Percentiles rank a stretch among this genome's conserved stretches.
These are phyloP conservation scores for Catocala sponsa DNA, from an alignment of 2,888 invertebrate genomes.

Conservation along the genomic window DNA sequence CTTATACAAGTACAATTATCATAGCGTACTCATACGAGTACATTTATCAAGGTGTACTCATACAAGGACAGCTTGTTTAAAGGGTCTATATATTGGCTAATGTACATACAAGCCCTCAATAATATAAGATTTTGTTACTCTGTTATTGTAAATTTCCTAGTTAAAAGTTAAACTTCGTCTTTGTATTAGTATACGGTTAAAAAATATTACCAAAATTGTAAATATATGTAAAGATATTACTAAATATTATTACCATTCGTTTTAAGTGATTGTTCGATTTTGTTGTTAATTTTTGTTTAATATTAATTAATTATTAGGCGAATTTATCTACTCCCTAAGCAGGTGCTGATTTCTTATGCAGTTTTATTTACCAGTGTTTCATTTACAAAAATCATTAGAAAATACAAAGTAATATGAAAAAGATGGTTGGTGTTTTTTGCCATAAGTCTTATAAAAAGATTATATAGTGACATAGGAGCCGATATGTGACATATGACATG, in stretches of 20 bases:
- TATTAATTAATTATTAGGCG: conserved; percentile 65
- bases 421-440: background rate
- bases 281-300: conserved; percentile 85
- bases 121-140: conserved; percentile 73
- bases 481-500: too few species aligned
- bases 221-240: conserved; percentile 87
- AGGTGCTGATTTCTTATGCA: conserved; percentile 46
- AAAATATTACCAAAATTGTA: conserved; percentile 85
- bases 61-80: conserved; percentile 18
- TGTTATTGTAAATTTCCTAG: conserved; percentile 81
- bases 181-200: conserved; percentile 85
- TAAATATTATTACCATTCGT: conserved; percentile 87
- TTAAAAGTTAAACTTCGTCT: conserved; percentile 76
- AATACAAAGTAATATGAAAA: background rate
- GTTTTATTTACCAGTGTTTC: conserved; percentile 48
- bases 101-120: conserved; percentile 74
- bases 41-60: conserved; percentile 8
- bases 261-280: conserved; percentile 86
- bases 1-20: too few species aligned
- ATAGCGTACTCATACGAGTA: too few species aligned
- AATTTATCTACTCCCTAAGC: conserved; percentile 49
- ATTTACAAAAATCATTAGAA: background rate
- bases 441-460: too few species aligned
- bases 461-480: too few species aligned
- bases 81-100: conserved; percentile 61